phyloP scores from a whole-genome alignment of 2,113 vertebrate species.

The Myanophis thanlyinensis region DNA sequence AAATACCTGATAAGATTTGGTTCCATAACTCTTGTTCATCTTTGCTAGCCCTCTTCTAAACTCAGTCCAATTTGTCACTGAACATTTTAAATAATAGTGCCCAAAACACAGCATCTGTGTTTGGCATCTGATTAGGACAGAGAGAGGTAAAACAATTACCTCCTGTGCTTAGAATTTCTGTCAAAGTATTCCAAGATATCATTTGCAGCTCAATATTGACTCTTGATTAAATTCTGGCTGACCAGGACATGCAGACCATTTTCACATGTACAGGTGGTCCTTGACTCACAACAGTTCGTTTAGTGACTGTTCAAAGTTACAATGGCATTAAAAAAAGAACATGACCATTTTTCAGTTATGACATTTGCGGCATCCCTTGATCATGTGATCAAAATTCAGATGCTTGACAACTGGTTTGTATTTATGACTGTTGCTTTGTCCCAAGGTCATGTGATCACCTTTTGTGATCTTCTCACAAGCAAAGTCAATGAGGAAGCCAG shows the following conservation, averaged over 20 bases:
- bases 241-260: not conserved
- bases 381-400: not conserved
- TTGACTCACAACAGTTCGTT: not conserved
- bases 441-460: not conserved
- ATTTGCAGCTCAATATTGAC: not conserved
- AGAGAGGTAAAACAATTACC: not conserved
- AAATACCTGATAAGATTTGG: not conserved
- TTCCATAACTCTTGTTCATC: not conserved
- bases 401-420: not conserved
- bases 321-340: not conserved
- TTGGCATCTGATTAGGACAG: not conserved
- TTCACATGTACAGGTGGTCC: not conserved
- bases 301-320: not conserved
- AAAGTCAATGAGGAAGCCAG: not conserved
- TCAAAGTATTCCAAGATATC: not conserved
- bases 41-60: not conserved
- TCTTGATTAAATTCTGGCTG: not conserved
- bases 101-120: not conserved
- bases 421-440: not conserved
- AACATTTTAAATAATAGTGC: not conserved
- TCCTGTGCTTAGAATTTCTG: not conserved
- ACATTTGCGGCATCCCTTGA: not conserved
- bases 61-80: not conserved
- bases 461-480: not conserved
- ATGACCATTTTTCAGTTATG: not conserved